phyloP scores from a whole-genome alignment of 2,888 invertebrate species.

The Zonitis immaculata region DNA sequence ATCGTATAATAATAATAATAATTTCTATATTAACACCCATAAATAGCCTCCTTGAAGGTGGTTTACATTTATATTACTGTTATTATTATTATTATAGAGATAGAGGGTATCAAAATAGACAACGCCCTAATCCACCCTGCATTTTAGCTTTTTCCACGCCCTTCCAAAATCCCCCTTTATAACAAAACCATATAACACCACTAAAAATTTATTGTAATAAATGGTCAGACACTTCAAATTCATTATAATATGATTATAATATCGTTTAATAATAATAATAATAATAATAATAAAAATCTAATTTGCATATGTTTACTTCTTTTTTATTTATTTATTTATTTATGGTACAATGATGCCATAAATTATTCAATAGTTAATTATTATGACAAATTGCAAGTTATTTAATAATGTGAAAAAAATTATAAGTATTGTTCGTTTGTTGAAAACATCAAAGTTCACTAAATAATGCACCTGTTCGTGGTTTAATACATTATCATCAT shows the following conservation, averaged over 20 bases:
- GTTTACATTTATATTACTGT: conserved; percentile 2
- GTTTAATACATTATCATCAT: not conserved
- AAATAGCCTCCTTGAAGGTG: not conserved
- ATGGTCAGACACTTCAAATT: too few relatives aligned
- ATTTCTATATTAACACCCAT: not conserved
- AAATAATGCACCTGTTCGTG: not conserved
- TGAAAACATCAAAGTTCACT: not conserved
- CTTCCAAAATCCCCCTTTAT: conserved; percentile 20
- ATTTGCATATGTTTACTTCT: not conserved
- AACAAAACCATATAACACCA: not conserved
- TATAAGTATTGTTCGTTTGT: not conserved
- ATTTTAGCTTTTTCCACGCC: conserved; percentile 25
- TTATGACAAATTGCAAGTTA: not conserved
- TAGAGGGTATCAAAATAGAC: conserved; percentile 13
- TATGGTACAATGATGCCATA: not conserved
- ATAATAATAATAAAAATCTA: too few relatives aligned
- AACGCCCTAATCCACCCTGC: conserved; percentile 31
- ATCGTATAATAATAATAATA: too few relatives aligned
- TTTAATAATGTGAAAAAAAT: not conserved
- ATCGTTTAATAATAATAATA: too few relatives aligned
- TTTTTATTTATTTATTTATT: too few relatives aligned
- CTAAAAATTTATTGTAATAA: not conserved
- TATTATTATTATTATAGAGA: conserved; percentile 15
- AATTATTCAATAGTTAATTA: not conserved
- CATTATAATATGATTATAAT: too few relatives aligned